phyloP scores from a whole-genome alignment of 1,140 invertebrate genomes.

The Platyscapa corneri region DNA sequence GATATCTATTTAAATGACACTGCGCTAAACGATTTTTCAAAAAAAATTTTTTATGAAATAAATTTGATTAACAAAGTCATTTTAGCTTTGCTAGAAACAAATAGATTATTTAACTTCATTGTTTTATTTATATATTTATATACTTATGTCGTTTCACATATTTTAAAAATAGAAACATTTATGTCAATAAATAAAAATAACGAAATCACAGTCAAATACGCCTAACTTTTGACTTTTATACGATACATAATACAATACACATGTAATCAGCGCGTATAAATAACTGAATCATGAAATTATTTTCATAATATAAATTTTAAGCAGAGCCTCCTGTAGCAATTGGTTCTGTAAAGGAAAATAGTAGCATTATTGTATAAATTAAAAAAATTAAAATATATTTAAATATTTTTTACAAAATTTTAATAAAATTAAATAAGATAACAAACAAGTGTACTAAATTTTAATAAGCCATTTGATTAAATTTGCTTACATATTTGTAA shows the following conservation, averaged over 20 bases:
- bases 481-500: too few species aligned
- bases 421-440: too few species aligned
- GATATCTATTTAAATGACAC: background rate
- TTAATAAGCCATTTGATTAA: too few species aligned
- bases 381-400: too few species aligned
- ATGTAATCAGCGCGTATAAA: background rate
- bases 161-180: conserved; percentile 36
- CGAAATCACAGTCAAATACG: conserved; percentile 51
- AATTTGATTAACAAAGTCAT: conserved; percentile 24
- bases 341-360: conserved; percentile 60
- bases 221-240: conserved; percentile 28
- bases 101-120: conserved; percentile 7
- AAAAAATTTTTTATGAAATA: background rate
- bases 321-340: conserved; percentile 59
- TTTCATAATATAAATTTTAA: conserved; percentile 49
- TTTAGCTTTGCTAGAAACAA: background rate
- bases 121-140: conserved; percentile 10
- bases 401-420: too few species aligned
- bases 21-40: background rate
- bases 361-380: too few species aligned
- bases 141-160: background rate
- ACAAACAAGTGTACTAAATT: too few species aligned
- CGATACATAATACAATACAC: conserved; percentile 16
- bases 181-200: conserved; percentile 50
- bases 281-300: background rate